These are phyloP conservation scores for Xiphorhynchus erythropygius DNA, from an alignment of 2,797 vertebrate genomes.

Conservation along the genomic window DNA sequence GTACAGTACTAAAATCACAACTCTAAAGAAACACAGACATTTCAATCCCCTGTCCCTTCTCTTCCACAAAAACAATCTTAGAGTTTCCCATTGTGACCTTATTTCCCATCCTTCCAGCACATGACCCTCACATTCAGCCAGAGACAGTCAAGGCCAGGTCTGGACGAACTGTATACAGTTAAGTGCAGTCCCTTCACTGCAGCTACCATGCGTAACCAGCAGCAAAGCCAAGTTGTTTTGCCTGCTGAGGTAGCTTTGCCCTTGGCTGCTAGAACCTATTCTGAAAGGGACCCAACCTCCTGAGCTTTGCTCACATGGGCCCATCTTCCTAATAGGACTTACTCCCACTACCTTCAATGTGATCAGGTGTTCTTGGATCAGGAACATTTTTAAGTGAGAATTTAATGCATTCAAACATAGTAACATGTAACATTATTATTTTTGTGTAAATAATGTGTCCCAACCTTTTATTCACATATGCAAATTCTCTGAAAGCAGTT, in stretches of 20 bases:
- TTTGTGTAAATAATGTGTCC: background rate
- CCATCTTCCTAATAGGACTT: background rate
- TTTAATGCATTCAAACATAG: background rate
- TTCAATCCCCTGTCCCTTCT: background rate
- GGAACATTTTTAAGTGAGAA: background rate
- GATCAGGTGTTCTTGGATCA: background rate
- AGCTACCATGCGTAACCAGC: rapidly evolving
- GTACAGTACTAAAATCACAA: background rate
- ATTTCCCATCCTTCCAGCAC: background rate
- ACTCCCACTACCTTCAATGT: background rate
- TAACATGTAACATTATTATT: background rate
- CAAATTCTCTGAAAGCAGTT: background rate
- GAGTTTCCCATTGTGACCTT: background rate
- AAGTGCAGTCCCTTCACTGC: background rate
- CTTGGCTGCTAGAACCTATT: background rate
- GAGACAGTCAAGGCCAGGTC: background rate
- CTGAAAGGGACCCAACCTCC: background rate
- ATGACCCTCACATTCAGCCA: background rate
- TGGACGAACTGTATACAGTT: background rate
- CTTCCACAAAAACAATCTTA: background rate
- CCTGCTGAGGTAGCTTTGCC: background rate
- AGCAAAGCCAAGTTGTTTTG: background rate
- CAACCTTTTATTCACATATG: background rate
- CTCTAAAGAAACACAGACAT: background rate
- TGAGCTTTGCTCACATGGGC: background rate